Evolutionary conservation across 2,888 invertebrate species (phyloP).

Genomic region (Campoplex nolae): DNA sequence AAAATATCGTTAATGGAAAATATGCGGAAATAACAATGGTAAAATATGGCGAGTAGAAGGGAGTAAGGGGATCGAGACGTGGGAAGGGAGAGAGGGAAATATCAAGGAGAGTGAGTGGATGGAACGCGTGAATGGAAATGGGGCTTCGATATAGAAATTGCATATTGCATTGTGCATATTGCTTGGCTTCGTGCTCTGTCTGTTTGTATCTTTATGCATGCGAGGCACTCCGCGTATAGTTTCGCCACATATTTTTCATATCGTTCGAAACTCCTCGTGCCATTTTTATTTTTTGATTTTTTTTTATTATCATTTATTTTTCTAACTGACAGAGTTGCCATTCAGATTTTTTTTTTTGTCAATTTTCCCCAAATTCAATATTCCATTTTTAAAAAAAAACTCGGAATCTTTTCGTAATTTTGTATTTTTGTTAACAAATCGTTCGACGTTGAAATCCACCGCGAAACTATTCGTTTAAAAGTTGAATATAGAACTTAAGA

Average conservation of each 20-base stretch:
- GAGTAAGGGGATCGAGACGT: background rate
- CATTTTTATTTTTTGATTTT: background rate
- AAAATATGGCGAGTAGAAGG: conserved; percentile 30
- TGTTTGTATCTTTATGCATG: conserved; percentile 27
- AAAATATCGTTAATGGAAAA: conserved; percentile 59
- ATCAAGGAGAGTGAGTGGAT: conserved; percentile 51
- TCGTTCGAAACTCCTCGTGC: background rate
- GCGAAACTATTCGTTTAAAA: background rate
- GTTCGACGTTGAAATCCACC: too few relatives aligned
- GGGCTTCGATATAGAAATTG: conserved; percentile 67
- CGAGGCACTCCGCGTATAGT: conserved; percentile 2
- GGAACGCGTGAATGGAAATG: conserved; percentile 64
- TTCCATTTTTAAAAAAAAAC: background rate
- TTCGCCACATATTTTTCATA: conserved; percentile 13
- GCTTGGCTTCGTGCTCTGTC: conserved; percentile 37
- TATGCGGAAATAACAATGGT: conserved; percentile 58
- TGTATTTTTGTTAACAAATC: too few relatives aligned
- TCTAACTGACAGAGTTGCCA: background rate
- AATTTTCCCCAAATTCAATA: background rate
- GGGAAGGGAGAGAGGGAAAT: conserved; percentile 14
- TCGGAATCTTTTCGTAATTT: too few relatives aligned
- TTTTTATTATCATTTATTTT: background rate
- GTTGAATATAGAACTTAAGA: background rate
- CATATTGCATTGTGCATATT: conserved; percentile 63
- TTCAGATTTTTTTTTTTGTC: background rate